Base-by-base conservation (phyloP, 2,888 invertebrate species). In the Baccha elongata region DNA sequence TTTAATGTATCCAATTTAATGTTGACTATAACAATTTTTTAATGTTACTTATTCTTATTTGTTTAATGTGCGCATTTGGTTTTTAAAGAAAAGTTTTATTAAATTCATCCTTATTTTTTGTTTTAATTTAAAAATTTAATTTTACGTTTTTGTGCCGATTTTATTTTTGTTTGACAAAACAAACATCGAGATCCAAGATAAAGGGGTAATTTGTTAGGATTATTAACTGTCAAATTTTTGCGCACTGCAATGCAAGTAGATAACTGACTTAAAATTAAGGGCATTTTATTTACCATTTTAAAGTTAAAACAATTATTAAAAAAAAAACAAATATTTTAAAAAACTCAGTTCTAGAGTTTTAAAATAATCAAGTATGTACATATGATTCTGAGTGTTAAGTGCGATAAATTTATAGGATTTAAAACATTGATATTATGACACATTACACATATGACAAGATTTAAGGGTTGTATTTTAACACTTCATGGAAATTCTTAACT, bases 1-100 rank as follows among this genome's bases (percentile, higher is more conserved):
- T 26, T 65, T 26, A 52, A 58, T 32, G 17, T 40, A 62, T 10
- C 46, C 3, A 29, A 44, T 29, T 68, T 32, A 37, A 53, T 21
- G 55, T 52, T 15, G 13, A 8, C 29, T 52, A 13, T n/a, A 2
- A 10, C 13, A 48, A n/a, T n/a, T n/a, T 40, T 13, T 13, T 40
- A 40, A 19, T 3, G 19, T 62, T 60, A 50, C n/a, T 26, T n/a
- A n/a, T n/a, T 46, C 55, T 50, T 74, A 26, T 50, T 50, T 55
- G 8, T 40, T 55, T 52, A 71, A 81, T 81, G 76, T 81, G 81
- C 76, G 81, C 67, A 62, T 72, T 81, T n/a, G n/a, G n/a, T 67
- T 75, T 32, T 5, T 52, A 37, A 35, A n/a, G 26, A 67, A 62
- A 29, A 52, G 19, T 40, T n/a, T n/a, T n/a, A n/a, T n/a, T n/a